These are phyloP conservation scores for Pelodytes ibericus DNA, from an alignment of 2,797 vertebrate genomes.

Conservation along the genomic window DNA sequence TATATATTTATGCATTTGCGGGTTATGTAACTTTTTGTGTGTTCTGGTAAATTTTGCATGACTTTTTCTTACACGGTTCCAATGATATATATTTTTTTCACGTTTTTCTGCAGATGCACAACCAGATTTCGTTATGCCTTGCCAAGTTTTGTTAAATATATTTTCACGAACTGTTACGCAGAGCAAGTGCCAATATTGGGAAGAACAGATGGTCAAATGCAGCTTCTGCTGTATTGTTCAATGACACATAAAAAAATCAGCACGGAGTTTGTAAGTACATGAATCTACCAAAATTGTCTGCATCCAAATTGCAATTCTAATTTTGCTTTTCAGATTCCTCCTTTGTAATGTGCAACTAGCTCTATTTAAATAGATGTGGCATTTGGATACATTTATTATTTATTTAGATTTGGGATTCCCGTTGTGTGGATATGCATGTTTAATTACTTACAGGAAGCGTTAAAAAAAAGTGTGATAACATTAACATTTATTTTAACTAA, in stretches of 20 bases:
- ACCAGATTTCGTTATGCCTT: constrained; percentile 47
- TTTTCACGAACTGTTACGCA: constrained; percentile 52
- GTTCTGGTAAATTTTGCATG: constrained; percentile 25
- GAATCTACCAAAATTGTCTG: not conserved
- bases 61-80: constrained; percentile 22
- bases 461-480: too few species aligned
- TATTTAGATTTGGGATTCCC: too few species aligned
- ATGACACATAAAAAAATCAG: constrained; percentile 39
- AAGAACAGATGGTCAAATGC: constrained; percentile 53
- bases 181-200: constrained; percentile 47
- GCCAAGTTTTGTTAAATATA: constrained; percentile 56
- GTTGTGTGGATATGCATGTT: too few species aligned
- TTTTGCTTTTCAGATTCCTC: not conserved
- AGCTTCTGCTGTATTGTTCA: constrained; percentile 53
- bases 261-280: constrained; percentile 16
- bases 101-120: constrained; percentile 48
- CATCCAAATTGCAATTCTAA: constrained; percentile 1
- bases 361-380: not conserved
- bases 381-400: not conserved
- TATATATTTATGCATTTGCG: not conserved
- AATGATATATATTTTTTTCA: constrained; percentile 6
- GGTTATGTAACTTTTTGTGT: constrained; percentile 29
- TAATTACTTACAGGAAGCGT: too few species aligned
- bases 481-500: too few species aligned
- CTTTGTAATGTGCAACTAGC: not conserved